Evolutionary conservation across 2,888 invertebrate species (phyloP).

Genomic region (Tryphoninae sp.): DNA sequence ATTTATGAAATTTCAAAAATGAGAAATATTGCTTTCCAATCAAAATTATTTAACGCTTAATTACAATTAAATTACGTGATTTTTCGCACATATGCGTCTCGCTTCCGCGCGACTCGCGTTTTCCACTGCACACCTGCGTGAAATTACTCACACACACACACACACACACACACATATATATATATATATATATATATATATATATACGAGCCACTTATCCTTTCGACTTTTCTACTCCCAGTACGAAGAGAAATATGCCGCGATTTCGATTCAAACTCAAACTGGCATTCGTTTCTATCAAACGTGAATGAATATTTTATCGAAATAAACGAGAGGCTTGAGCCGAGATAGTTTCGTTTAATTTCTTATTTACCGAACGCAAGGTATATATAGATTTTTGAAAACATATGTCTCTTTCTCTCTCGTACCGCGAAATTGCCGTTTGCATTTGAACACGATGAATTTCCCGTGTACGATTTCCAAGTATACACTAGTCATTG

Average conservation of each 20-base stretch:
- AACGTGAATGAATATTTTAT: conserved; percentile 33
- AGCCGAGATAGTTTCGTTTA: conserved; percentile 31
- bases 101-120: neutral
- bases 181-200: neutral
- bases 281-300: neutral
- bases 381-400: neutral
- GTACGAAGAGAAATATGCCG: conserved; percentile 20
- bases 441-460: conserved; percentile 18
- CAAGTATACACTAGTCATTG: conserved; percentile 28
- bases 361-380: conserved; percentile 46
- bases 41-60: too few species aligned
- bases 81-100: neutral
- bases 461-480: conserved; percentile 9
- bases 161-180: conserved; percentile 2
- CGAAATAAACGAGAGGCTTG: conserved; percentile 17
- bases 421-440: conserved; percentile 22
- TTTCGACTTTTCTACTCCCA: neutral
- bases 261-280: conserved; percentile 24
- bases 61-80: neutral
- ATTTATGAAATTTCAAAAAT: too few species aligned
- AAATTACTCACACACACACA: conserved; percentile 21
- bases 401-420: neutral
- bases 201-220: neutral
- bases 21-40: too few species aligned
- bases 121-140: neutral